Conservation (phyloP, 2,797 vertebrate species). For the Manis crassicaudata region DNA sequence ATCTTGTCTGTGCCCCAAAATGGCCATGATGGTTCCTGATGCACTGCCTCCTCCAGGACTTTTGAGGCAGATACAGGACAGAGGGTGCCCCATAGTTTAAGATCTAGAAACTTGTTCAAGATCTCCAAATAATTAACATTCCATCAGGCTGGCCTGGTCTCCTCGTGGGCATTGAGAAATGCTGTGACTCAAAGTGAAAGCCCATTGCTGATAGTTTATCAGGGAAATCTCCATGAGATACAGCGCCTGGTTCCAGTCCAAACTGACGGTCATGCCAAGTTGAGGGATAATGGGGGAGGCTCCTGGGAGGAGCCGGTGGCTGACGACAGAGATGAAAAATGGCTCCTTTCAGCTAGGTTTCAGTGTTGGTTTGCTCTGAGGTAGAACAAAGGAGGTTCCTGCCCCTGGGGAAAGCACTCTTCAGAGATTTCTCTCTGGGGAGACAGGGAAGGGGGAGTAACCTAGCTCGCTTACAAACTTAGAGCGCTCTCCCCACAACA, state of each 20-base stretch:
- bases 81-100: background rate
- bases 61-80: background rate
- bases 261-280: constrained; percentile 57
- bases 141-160: background rate
- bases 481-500: background rate
- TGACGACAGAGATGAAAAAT: constrained; percentile 53
- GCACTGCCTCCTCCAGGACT: background rate
- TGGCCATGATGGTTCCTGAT: background rate
- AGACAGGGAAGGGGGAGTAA: background rate
- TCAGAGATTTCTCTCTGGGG: background rate
- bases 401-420: background rate
- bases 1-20: background rate
- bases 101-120: background rate
- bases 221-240: constrained; percentile 41
- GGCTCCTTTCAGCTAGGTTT: background rate
- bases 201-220: constrained; percentile 48
- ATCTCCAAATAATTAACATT: constrained; percentile 36
- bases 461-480: background rate
- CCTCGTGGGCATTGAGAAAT: background rate
- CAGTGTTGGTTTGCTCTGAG: constrained; percentile 12
- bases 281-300: constrained; percentile 19
- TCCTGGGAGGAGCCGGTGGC: background rate
- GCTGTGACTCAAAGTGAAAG: background rate
- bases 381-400: constrained; percentile 25
- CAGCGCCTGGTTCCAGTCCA: background rate